Percentiles rank a stretch among this genome's conserved stretches.
phyloP scores from a whole-genome alignment of 2,888 invertebrate species.

The Hydriomena furcata region DNA sequence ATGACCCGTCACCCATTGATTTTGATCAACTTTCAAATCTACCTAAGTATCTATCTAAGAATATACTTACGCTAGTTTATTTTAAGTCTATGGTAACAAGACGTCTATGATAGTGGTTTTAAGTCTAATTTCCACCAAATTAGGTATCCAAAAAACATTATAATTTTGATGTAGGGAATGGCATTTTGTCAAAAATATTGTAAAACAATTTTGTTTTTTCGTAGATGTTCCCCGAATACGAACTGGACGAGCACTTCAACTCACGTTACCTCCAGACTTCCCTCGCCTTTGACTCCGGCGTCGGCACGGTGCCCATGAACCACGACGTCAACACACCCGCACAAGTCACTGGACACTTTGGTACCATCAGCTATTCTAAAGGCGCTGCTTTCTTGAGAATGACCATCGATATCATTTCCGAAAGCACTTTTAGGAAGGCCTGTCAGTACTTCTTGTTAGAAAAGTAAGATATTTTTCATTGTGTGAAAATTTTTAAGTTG shows the following conservation, averaged over 20 bases:
- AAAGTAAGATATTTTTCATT: constrained; percentile 65
- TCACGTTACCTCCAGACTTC: constrained; percentile 87
- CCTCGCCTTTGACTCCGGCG: constrained; percentile 72
- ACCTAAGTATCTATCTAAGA: too few relatives aligned
- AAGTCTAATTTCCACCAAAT: too few relatives aligned
- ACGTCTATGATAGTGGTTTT: too few relatives aligned
- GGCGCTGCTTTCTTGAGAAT: constrained; percentile 77
- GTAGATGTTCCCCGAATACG: constrained; percentile 85
- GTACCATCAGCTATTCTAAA: constrained; percentile 87
- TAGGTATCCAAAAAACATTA: too few relatives aligned
- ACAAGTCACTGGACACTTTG: constrained; percentile 86
- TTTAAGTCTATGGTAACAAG: too few relatives aligned
- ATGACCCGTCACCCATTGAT: too few relatives aligned
- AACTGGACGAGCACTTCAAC: constrained; percentile 88
- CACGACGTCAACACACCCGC: constrained; percentile 83
- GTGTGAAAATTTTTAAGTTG: too few relatives aligned
- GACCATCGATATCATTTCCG: constrained; percentile 65
- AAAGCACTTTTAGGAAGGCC: constrained; percentile 58
- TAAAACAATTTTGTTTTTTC: too few relatives aligned
- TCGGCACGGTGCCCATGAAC: constrained; percentile 81
- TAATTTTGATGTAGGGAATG: too few relatives aligned
- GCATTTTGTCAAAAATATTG: too few relatives aligned
- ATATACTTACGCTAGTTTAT: too few relatives aligned
- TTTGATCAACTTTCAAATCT: too few relatives aligned
- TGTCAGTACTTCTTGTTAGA: constrained; percentile 62